Percentiles rank a stretch among this genome's conserved stretches.
Conservation (phyloP, 2,888 invertebrate species). For the Dolichomitus sp. region DNA sequence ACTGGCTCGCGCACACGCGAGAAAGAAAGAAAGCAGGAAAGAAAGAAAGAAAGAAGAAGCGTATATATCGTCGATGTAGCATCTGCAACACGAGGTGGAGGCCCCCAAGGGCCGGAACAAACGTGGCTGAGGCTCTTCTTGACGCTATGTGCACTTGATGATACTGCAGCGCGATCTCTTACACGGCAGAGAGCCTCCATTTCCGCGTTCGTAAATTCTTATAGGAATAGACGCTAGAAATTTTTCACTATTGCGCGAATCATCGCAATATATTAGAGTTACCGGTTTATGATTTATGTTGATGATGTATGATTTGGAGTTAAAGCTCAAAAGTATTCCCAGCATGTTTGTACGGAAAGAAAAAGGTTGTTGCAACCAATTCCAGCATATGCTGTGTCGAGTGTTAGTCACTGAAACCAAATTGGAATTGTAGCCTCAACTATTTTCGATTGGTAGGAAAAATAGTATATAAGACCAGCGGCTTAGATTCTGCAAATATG, state of each 20-base stretch:
- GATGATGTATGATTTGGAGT: background rate
- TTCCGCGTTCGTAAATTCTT: constrained; percentile 65
- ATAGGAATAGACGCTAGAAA: background rate
- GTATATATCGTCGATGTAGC: constrained; percentile 65
- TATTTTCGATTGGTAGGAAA: no score
- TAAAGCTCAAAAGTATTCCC: background rate
- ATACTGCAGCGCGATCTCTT: constrained; percentile 46
- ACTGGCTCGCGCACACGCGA: constrained; percentile 21
- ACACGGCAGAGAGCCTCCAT: constrained; percentile 46
- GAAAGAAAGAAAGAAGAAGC: no score
- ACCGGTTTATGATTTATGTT: background rate
- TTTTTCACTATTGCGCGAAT: constrained; percentile 47
- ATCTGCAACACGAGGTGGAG: constrained; percentile 62
- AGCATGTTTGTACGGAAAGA: background rate
- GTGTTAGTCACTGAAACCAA: no score
- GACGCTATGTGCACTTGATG: constrained; percentile 31
- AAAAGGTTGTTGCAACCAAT: no score
- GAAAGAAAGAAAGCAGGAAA: constrained; percentile 32
- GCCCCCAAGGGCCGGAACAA: constrained; percentile 57
- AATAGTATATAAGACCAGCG: no score
- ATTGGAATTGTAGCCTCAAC: no score
- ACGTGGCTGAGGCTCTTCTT: constrained; percentile 15
- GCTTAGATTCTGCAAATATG: no score
- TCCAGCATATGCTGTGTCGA: no score
- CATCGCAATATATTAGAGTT: constrained; percentile 53